Conservation (phyloP, 1,140 invertebrate species). For the Acromyrmex echinatior region DNA sequence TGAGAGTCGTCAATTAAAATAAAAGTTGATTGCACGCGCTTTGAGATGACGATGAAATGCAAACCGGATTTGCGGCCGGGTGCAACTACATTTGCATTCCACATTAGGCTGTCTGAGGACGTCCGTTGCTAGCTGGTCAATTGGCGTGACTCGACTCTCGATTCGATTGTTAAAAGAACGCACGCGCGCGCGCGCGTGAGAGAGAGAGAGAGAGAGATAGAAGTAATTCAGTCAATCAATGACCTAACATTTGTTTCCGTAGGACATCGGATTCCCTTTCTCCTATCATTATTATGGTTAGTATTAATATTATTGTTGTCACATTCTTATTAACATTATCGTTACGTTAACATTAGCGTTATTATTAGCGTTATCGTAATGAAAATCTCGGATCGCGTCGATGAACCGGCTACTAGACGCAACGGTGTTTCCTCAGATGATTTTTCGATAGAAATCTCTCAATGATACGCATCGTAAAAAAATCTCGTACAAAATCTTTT, state of each 20-base stretch:
- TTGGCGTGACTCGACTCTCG: conserved; percentile 60
- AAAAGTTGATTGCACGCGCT: conserved; percentile 48
- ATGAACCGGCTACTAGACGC: conserved; percentile 29
- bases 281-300: conserved; percentile 50
- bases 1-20: conserved; percentile 48
- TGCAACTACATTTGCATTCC: conserved; percentile 53
- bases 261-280: conserved; percentile 26
- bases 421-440: conserved; percentile 53
- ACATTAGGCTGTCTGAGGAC: conserved; percentile 58
- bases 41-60: conserved; percentile 37
- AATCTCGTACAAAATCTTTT: conserved; percentile 48
- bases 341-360: conserved; percentile 46
- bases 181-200: not conserved
- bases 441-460: conserved; percentile 44
- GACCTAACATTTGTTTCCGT: conserved; percentile 23
- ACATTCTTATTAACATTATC: conserved; percentile 50
- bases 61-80: conserved; percentile 31
- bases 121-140: conserved; percentile 61
- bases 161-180: conserved; percentile 53
- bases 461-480: conserved; percentile 40
- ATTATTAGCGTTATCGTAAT: conserved; percentile 46
- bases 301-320: conserved; percentile 57
- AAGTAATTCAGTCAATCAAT: conserved; percentile 59
- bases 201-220: conserved; percentile 29
- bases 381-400: conserved; percentile 41